Evolutionary conservation across 2,797 vertebrate species (phyloP), one percentile per base, ranked within the genome.

Genomic region (Schizothorax lantsangensis): DNA sequence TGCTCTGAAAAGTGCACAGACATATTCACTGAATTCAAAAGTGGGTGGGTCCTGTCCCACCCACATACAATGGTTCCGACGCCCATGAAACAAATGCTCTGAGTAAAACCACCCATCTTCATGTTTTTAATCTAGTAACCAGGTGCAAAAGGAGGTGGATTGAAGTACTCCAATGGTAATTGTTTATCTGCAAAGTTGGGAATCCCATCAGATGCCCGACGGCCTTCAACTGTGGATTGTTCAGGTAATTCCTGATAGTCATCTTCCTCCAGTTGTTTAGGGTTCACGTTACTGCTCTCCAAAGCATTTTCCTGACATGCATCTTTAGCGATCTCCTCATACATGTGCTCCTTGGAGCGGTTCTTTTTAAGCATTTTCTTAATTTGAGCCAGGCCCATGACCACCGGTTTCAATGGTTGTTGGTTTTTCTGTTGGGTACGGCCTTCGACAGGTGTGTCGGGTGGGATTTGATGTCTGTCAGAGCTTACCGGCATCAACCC

Each of bases 101-200:
- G 1, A 40, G 8, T 62, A 30, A 36, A 75, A 49, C 57, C 72
- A 8, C 72, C 43, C 30, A 21, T 78, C 9, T 33, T 45, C 40
- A 19, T 59, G 38, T 59, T 26, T 49, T 38, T 26, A 36, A 59
- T 30, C 54, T 71, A 90, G 79, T 91, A 95, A 9, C 95, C 95
- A 45, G 96, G 96, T 14, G 95, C 95, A 90, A 96, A 96, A 3
- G 95, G 94, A 49, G 95, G 94, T 38, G 95, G 95, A n/a, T 81
- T 85, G 15, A 59, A 79, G 84, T 96, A 96, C 87, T 96, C 96
- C 0, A 59, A 7, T 15, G 93, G 95, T 81, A 94, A 75, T 4
- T 2, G 11, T 26, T 6, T 74, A 33, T 83, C n/a, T 30, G 74
- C 52, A 23, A 30, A 43, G 4, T 4, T 81, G 21, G 62, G 47